Percentiles rank a stretch among this genome's conserved stretches.
phyloP scores from a whole-genome alignment of 2,797 vertebrate genomes.

The Pseudochaenichthys georgianus region DNA sequence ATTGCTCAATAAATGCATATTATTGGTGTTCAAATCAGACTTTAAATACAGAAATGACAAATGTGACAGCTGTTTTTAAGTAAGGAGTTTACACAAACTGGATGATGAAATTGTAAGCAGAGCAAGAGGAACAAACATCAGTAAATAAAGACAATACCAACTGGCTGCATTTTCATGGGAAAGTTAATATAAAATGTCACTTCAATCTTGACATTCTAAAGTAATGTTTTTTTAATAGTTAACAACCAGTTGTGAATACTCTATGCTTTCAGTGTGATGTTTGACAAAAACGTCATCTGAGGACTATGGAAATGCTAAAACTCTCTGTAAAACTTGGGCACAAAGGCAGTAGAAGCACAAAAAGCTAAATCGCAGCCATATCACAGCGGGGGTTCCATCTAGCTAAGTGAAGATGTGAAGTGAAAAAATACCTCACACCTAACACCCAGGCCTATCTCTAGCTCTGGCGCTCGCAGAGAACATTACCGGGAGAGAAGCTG shows the following conservation, averaged over 20 bases:
- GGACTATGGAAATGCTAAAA: background rate
- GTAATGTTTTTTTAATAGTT: conserved; percentile 12
- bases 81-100: conserved; percentile 17
- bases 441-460: conserved; percentile 40
- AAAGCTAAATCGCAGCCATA: conserved; percentile 9
- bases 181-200: background rate
- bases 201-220: conserved; percentile 27
- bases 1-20: background rate
- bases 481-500: conserved; percentile 39
- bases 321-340: background rate
- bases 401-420: conserved; percentile 58
- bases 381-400: conserved; percentile 42
- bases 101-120: conserved; percentile 47
- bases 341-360: background rate
- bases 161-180: conserved; percentile 17
- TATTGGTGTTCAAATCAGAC: conserved; percentile 11
- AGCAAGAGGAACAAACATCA: conserved; percentile 39
- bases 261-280: background rate
- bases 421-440: conserved; percentile 49
- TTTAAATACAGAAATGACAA: background rate
- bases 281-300: conserved; percentile 10
- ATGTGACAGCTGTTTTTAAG: conserved; percentile 38
- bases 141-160: conserved; percentile 39
- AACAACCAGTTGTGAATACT: background rate
- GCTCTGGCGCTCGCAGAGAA: conserved; percentile 12